These are phyloP conservation scores for Troilus luridus DNA, from an alignment of 2,888 invertebrate genomes.

Conservation along the genomic window DNA sequence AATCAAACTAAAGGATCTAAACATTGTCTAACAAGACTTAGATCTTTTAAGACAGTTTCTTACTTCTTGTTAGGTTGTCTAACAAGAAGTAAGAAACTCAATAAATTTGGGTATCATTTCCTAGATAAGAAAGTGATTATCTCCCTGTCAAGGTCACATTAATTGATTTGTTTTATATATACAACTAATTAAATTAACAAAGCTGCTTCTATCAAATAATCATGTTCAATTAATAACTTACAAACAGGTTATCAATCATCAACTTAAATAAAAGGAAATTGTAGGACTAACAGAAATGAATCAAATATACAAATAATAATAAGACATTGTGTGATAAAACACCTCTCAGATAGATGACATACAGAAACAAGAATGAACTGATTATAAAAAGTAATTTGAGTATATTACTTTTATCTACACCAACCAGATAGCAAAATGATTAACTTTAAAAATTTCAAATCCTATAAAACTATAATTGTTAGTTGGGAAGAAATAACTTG, in stretches of 20 bases:
- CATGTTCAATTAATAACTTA: neutral
- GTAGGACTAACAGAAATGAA: neutral
- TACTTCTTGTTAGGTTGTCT: too few species aligned
- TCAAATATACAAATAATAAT: neutral
- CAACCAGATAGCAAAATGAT: neutral
- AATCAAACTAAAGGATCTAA: neutral
- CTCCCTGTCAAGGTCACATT: neutral
- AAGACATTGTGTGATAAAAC: neutral
- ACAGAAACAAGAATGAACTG: neutral
- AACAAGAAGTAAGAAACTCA: too few species aligned
- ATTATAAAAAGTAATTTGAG: neutral
- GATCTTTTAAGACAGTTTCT: too few species aligned
- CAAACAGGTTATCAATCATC: neutral
- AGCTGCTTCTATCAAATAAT: neutral
- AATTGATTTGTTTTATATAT: neutral
- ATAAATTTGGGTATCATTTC: too few species aligned
- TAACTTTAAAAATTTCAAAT: neutral
- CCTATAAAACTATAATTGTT: neutral
- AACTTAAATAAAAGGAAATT: neutral
- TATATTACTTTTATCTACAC: neutral
- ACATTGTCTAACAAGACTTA: too few species aligned
- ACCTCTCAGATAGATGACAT: neutral
- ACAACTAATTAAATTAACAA: neutral
- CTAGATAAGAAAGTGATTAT: neutral
- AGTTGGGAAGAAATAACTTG: neutral